phyloP scores from a whole-genome alignment of 2,113 vertebrate genomes.

The Mesitornis unicolor region DNA sequence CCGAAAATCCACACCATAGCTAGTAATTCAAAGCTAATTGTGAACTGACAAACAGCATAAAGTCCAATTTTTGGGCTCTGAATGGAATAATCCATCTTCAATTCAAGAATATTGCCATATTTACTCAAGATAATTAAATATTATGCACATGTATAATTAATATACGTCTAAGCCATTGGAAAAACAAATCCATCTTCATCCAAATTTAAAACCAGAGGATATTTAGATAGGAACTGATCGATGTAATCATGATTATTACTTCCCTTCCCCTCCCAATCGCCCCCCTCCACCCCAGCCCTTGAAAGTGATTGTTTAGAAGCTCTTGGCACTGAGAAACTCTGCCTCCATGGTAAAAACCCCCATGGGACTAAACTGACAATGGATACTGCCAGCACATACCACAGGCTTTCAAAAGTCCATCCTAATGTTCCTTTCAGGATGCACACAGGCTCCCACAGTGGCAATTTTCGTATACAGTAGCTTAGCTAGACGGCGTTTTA shows the following conservation, averaged over 20 bases:
- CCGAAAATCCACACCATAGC: background rate
- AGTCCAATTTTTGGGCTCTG: background rate
- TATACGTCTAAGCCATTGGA: constrained; percentile 5
- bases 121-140: constrained; percentile 30
- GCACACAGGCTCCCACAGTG: background rate
- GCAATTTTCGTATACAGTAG: background rate
- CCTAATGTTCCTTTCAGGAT: background rate
- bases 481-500: background rate
- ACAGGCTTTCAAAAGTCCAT: background rate
- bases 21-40: background rate
- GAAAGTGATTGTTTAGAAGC: background rate
- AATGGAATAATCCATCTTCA: constrained; percentile 17
- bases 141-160: constrained; percentile 30
- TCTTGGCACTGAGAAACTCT: background rate
- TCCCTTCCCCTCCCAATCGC: background rate
- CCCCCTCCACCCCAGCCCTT: background rate
- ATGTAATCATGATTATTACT: background rate
- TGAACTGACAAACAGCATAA: constrained; percentile 16
- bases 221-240: background rate
- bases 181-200: constrained; percentile 47
- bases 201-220: background rate
- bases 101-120: constrained; percentile 16
- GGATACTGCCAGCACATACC: background rate
- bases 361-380: background rate
- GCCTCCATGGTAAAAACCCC: background rate